Conservation (phyloP, 2,113 vertebrate genomes). For the Coryphaenoides rupestris region DNA sequence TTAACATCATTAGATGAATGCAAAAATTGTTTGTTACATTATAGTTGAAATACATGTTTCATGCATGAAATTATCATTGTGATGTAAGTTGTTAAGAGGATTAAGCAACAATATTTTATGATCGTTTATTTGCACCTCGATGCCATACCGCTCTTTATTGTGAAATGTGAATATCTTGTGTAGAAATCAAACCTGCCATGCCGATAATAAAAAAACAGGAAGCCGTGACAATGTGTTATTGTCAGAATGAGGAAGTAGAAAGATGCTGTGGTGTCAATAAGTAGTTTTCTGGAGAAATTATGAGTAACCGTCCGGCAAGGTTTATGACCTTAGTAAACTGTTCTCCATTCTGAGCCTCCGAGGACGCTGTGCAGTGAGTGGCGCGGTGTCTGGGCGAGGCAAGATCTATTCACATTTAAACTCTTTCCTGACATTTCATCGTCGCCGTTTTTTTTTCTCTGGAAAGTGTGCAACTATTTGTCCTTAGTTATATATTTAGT, state of each 20-base stretch:
- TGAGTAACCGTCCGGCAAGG: constrained; percentile 80
- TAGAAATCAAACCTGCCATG: constrained; percentile 50
- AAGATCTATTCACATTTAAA: not conserved
- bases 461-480: constrained; percentile 6
- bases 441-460: not conserved
- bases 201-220: constrained; percentile 84
- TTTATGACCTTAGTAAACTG: constrained; percentile 39
- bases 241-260: constrained; percentile 83
- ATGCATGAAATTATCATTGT: no score
- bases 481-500: constrained; percentile 25
- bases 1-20: no score
- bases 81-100: not conserved
- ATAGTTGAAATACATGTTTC: no score
- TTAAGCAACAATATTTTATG: not conserved
- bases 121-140: not conserved
- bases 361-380: not conserved
- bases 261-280: constrained; percentile 82
- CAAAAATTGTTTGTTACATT: no score
- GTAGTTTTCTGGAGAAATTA: constrained; percentile 90
- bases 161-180: constrained; percentile 9
- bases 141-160: not conserved
- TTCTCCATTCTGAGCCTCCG: not conserved
- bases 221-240: constrained; percentile 89
- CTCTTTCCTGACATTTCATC: not conserved
- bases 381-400: not conserved